Conservation (phyloP, 2,113 vertebrate species). For the Pimephales promelas region DNA sequence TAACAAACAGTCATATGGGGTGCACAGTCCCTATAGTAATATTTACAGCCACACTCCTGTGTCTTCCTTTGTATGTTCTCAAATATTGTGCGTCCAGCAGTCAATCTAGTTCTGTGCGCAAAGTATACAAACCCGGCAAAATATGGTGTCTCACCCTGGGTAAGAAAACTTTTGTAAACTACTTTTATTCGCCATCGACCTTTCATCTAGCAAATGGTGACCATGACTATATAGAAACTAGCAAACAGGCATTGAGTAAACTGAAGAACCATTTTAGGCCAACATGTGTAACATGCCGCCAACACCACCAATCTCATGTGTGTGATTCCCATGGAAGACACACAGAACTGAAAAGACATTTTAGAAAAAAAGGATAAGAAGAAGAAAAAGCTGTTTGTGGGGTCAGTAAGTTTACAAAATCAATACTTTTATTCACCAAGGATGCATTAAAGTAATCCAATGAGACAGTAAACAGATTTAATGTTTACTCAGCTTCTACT, state of each 20-base stretch:
- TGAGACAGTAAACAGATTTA: no score
- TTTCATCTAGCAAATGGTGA: constrained; percentile 42
- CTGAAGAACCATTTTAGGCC: not conserved
- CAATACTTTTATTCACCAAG: no score
- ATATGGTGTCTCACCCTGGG: constrained; percentile 17
- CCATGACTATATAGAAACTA: not conserved
- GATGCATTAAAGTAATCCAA: no score
- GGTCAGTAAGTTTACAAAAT: no score
- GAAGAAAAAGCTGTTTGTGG: no score
- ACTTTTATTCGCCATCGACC: constrained; percentile 49
- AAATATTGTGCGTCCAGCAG: constrained; percentile 8
- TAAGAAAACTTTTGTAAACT: constrained; percentile 41
- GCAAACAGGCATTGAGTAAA: not conserved
- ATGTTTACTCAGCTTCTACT: no score
- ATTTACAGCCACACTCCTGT: constrained; percentile 1
- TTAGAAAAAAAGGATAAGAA: no score
- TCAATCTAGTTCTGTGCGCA: constrained; percentile 26
- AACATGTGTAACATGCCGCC: not conserved
- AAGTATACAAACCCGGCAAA: constrained; percentile 23
- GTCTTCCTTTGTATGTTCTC: not conserved
- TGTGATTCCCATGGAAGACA: not conserved
- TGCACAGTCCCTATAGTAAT: not conserved
- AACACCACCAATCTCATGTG: not conserved
- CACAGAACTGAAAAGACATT: not conserved
- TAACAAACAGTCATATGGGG: not conserved